A percentile compares a stretch with the other conserved stretches of the same genome.
Evolutionary conservation across 2,113 vertebrate genomes (phyloP).

Genomic region (Accipiter cooperii): DNA sequence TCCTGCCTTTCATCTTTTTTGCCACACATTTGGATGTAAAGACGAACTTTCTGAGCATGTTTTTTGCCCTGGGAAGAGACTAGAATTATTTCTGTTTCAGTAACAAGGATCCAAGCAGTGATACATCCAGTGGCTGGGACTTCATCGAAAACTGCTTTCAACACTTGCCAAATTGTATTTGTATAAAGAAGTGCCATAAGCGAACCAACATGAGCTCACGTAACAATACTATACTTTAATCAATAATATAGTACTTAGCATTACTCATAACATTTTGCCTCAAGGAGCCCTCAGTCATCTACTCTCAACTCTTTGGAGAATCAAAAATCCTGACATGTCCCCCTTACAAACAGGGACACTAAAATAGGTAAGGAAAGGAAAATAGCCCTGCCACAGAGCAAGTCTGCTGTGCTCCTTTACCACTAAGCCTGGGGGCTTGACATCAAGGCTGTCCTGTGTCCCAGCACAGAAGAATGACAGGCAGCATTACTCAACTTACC

Average conservation of each 20-base stretch:
- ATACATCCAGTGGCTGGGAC: neutral
- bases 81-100: neutral
- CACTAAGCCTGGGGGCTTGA: neutral
- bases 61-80: constrained; percentile 78
- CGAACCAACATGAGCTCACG: neutral
- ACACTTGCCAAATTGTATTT: neutral
- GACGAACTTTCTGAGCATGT: constrained; percentile 77
- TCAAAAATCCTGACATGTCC: neutral
- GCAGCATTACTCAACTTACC: neutral
- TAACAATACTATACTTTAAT: neutral
- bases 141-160: neutral
- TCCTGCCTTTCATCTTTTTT: constrained; percentile 50
- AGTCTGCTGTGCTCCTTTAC: neutral
- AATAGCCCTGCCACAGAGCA: neutral
- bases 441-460: neutral
- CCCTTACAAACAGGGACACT: neutral
- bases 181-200: neutral
- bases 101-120: neutral
- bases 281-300: neutral
- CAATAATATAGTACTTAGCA: neutral
- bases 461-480: neutral
- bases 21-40: constrained; percentile 69
- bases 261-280: neutral
- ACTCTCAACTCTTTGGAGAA: neutral
- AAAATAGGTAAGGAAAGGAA: neutral